Base-by-base conservation (phyloP, 2,113 vertebrate species). In the Limnothrissa miodon region DNA sequence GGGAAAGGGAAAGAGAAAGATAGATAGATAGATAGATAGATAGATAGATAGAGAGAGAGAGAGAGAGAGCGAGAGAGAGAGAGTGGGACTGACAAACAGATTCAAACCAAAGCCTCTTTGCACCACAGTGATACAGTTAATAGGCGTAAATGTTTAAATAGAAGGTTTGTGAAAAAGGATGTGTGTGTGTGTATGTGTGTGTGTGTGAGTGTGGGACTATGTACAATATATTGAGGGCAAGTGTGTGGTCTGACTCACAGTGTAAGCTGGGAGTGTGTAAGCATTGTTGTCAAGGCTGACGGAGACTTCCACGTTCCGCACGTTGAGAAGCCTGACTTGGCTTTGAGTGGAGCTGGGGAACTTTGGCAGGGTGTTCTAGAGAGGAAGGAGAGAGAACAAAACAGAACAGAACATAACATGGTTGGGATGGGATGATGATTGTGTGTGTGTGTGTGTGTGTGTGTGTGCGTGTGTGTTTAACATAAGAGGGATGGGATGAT, bases 261-360 rank as follows among this genome's bases (percentile, higher is more conserved):
- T 0, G 48, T 86, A 91, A 3, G 90, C 70, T 91, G 0, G 1
- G 0, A 70, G 10, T 88, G 25, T 1, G 1, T 42, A 11, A 0
- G 0, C 0, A 0, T 0, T 45, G 0, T 0, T 36, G 8, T 89
- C 87, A 8, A 92, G 86, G 0, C 0, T 0, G 29, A 93, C 8
- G 0, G 19, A 0, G 17, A 92, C 0, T 0, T 6, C 0, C 0
- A 0, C 45, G 74, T 81, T 9, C 0, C 90, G 84, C 81, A 96
- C 53, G 88, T 98, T 99, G 87, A 97, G 85, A 89, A 97, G 86
- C 92, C 95, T 96, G 5, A 93, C 85, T 91, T 99, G 97, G 33
- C 11, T 45, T 91, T 82, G 80, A 0, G 45, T 84, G 79, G 70
- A 83, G 0, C 82, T 62, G 13, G 97, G 96, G 88, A 98, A 99